phyloP scores from a whole-genome alignment of 2,113 vertebrate genomes.

The Gymnocephalus cernua region DNA sequence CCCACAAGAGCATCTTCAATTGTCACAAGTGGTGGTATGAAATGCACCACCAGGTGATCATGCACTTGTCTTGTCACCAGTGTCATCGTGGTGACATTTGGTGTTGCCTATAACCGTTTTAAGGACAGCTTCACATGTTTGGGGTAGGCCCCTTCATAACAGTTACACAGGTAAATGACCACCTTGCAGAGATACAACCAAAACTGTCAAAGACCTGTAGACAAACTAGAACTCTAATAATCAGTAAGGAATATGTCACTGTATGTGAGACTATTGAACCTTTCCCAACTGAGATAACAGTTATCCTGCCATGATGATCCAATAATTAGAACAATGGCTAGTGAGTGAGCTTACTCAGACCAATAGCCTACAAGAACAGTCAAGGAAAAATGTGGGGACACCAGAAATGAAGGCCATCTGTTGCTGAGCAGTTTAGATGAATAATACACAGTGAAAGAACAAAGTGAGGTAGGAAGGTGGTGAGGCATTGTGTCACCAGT shows the following conservation, averaged over 20 bases:
- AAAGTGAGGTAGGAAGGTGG: slow-evolving; percentile 51
- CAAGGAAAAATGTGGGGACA: background rate
- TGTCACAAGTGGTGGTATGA: background rate
- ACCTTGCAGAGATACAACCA: background rate
- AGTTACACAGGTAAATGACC: background rate
- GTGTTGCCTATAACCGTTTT: slow-evolving; percentile 3
- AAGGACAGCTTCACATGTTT: background rate
- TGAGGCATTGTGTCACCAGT: slow-evolving; percentile 48
- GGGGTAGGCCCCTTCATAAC: background rate
- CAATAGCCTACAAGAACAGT: slow-evolving; percentile 5
- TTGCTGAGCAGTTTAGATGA: slow-evolving; percentile 59
- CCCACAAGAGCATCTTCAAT: background rate
- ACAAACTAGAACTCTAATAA: background rate
- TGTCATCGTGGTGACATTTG: background rate
- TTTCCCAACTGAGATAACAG: slow-evolving; percentile 25
- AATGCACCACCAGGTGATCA: background rate
- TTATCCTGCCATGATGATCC: slow-evolving; percentile 7
- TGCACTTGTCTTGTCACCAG: background rate
- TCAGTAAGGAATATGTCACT: background rate
- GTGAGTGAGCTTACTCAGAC: slow-evolving; percentile 43
- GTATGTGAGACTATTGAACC: background rate
- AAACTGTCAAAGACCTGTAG: background rate
- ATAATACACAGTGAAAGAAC: slow-evolving; percentile 56
- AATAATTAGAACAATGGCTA: slow-evolving; percentile 21
- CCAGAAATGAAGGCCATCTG: slow-evolving; percentile 47